These are phyloP conservation scores for Rhabditophanes sp. DNA, from an alignment of 2,888 invertebrate genomes.

Conservation along the genomic window DNA sequence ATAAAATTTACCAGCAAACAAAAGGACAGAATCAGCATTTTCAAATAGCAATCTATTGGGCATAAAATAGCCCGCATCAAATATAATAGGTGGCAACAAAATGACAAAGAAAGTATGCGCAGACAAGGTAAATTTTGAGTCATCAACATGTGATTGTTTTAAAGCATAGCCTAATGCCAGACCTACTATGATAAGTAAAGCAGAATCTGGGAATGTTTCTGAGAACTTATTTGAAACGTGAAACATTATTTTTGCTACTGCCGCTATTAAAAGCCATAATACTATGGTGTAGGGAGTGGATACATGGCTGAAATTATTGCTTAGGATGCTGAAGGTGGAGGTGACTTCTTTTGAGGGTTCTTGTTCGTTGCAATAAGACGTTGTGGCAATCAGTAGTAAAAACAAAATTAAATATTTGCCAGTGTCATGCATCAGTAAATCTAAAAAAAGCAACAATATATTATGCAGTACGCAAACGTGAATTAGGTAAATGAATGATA, in stretches of 20 bases:
- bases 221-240: slow-evolving; percentile 21
- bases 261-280: slow-evolving; percentile 18
- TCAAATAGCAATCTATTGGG: slow-evolving; percentile 91
- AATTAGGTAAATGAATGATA: no score
- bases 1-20: no score
- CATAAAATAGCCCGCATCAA: slow-evolving; percentile 97
- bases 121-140: slow-evolving; percentile 17
- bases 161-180: slow-evolving; percentile 60
- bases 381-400: no score
- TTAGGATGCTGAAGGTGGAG: no score
- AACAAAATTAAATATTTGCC: no score
- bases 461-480: no score
- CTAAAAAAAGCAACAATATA: no score
- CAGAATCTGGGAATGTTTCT: slow-evolving; percentile 72
- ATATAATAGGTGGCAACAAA: slow-evolving; percentile 90
- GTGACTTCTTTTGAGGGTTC: no score
- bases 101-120: slow-evolving; percentile 86
- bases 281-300: slow-evolving; percentile 14
- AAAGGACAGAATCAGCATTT: slow-evolving; percentile 79
- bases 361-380: no score
- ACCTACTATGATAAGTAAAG: slow-evolving; percentile 82
- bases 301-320: slow-evolving; percentile 20
- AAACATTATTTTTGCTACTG: slow-evolving; percentile 25
- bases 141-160: slow-evolving; percentile 12
- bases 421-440: no score